Evolutionary conservation across 2,888 invertebrate species (phyloP), one percentile per base, ranked within the genome.

Genomic region (Andrena minutula): DNA sequence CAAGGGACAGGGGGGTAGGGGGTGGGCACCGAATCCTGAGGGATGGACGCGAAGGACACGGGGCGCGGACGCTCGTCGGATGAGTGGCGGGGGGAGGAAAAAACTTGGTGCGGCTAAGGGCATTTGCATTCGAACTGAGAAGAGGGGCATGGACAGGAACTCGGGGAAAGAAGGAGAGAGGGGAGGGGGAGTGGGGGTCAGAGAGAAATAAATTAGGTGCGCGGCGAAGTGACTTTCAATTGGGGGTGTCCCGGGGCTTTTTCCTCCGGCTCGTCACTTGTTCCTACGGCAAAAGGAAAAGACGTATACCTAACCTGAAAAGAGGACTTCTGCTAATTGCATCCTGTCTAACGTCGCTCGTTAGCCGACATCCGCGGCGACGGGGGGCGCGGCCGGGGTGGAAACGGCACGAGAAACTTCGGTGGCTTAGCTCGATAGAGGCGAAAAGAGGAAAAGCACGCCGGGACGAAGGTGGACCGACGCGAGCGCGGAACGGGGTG

Each of bases 341-440:
- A 90, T 90, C 90, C 90, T 88, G 90, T 90, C 89, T 90, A 88
- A 90, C 85, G 88, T 89, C 82, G 82, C 90, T 90, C 85, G 85
- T 88, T 88, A 89, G 88, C 65, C 75, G 76, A 73, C 80, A 75
- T 85, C 81, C 87, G 81, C 47, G 75, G 63, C 74, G 61, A 68
- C 16, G 65, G 20, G 53, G 30, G 30, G n/a, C 2, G 12, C 10
- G 12, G 20, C 10, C 30, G 73, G 58, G 78, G 66, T 53, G 60
- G 56, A 68, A 47, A 56, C 68, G 72, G n/a, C 58, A 64, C 65
- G 75, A 64, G 75, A 88, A 87, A 87, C 81, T 88, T 86, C 35
- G 41, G 74, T 70, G 82, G 86, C 69, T 80, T 84, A 69, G 69
- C 64, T 75, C 65, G 80, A 75, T 58, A 47, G 35, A 35, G 81